phyloP scores from a whole-genome alignment of 2,113 vertebrate genomes.

The Furnarius figulus region DNA sequence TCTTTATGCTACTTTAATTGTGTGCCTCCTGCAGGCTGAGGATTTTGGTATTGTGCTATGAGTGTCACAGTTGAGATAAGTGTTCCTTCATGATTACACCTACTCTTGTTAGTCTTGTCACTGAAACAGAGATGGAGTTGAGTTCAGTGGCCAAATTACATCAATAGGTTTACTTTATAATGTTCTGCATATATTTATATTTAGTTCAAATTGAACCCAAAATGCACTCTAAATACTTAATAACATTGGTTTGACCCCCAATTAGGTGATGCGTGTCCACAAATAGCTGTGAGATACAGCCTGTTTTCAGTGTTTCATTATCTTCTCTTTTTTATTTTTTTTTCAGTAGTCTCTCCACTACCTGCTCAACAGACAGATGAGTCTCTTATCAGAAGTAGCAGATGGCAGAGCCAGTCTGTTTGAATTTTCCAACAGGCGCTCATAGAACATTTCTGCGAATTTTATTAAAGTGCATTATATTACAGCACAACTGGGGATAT shows the following conservation, averaged over 20 bases:
- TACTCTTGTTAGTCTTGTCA: conserved; percentile 35
- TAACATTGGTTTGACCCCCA: conserved; percentile 67
- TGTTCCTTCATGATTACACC: conserved; percentile 1
- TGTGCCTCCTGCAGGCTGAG: background rate
- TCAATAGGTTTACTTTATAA: background rate
- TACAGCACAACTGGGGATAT: conserved; percentile 55
- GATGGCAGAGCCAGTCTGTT: conserved; percentile 72
- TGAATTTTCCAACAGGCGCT: conserved; percentile 70
- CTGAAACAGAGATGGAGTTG: conserved; percentile 46
- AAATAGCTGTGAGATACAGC: conserved; percentile 49
- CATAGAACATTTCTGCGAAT: conserved; percentile 59
- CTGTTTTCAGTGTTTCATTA: conserved; percentile 61
- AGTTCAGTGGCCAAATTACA: conserved; percentile 61
- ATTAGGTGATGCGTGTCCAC: conserved; percentile 63
- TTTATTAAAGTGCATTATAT: conserved; percentile 62
- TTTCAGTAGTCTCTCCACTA: conserved; percentile 41
- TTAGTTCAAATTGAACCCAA: conserved; percentile 50
- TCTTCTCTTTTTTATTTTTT: conserved; percentile 9
- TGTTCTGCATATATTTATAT: conserved; percentile 32
- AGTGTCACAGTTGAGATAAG: background rate
- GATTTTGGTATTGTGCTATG: background rate
- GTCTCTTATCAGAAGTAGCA: conserved; percentile 80
- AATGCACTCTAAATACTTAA: conserved; percentile 24
- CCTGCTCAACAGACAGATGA: conserved; percentile 74
- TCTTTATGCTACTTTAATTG: background rate